These are phyloP conservation scores for Hemitrygon akajei DNA, from an alignment of 2,797 vertebrate genomes.

Conservation along the genomic window DNA sequence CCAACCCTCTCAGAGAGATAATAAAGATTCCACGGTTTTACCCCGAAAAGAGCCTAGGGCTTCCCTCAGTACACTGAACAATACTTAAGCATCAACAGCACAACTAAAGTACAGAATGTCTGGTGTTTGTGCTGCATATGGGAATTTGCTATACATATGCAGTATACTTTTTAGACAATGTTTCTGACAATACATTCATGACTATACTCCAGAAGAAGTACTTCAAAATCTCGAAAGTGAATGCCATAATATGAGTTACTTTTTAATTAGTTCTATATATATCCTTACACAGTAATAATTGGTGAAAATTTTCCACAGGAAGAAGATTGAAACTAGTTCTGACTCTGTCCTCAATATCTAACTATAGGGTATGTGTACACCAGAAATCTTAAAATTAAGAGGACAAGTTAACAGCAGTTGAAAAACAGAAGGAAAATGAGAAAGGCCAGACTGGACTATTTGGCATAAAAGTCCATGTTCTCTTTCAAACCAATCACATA, in stretches of 20 bases:
- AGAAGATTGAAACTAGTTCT: neutral
- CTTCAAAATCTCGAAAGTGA: neutral
- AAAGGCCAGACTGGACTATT: neutral
- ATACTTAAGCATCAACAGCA: neutral
- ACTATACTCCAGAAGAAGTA: neutral
- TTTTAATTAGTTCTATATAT: neutral
- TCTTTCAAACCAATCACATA: neutral
- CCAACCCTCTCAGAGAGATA: neutral
- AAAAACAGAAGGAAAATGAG: neutral
- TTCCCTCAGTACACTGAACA: neutral
- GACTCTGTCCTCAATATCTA: neutral
- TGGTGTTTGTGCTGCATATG: neutral
- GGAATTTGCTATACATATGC: neutral
- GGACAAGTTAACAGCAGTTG: no score
- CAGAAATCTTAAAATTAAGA: neutral
- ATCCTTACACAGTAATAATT: neutral
- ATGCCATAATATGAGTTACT: neutral
- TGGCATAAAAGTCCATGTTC: neutral
- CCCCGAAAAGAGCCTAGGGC: neutral
- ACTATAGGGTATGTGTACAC: no score
- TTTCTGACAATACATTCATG: neutral
- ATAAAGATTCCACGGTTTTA: neutral
- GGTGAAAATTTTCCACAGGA: neutral
- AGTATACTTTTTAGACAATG: no score
- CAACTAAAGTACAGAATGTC: neutral